phyloP scores from a whole-genome alignment of 2,888 invertebrate genomes.

The Apodemia duryi region DNA sequence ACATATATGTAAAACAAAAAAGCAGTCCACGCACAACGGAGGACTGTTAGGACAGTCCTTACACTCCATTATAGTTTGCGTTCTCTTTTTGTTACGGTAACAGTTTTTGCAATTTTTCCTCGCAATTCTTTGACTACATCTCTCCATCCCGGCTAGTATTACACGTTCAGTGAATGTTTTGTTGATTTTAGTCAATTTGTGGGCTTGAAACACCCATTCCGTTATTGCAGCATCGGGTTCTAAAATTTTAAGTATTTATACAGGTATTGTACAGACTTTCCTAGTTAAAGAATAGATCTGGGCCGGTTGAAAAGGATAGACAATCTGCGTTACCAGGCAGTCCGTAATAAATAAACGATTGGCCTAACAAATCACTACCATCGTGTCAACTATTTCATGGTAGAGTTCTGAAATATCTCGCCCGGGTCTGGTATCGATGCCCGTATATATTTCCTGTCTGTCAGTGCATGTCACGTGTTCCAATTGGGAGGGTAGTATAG shows the following conservation, averaged over 20 bases:
- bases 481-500: too few species aligned
- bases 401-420: too few species aligned
- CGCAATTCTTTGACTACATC: background rate
- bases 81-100: background rate
- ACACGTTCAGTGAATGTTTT: conserved; percentile 1
- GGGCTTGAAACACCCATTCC: conserved; percentile 9
- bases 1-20: conserved; percentile 10
- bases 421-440: too few species aligned
- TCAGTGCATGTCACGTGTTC: too few species aligned
- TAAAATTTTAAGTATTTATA: conserved; percentile 1
- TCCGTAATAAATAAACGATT: too few species aligned
- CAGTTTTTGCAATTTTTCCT: conserved; percentile 10
- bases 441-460: too few species aligned
- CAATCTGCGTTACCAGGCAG: too few species aligned
- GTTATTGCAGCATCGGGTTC: background rate
- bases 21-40: background rate
- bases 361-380: too few species aligned
- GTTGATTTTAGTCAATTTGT: background rate
- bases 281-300: too few species aligned
- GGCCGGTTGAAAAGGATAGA: too few species aligned
- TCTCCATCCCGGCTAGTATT: background rate
- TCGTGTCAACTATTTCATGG: too few species aligned
- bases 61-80: conserved; percentile 9
- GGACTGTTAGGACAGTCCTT: background rate
- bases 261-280: background rate